Conservation (phyloP, 2,113 vertebrate genomes). For the Arenaria interpres region DNA sequence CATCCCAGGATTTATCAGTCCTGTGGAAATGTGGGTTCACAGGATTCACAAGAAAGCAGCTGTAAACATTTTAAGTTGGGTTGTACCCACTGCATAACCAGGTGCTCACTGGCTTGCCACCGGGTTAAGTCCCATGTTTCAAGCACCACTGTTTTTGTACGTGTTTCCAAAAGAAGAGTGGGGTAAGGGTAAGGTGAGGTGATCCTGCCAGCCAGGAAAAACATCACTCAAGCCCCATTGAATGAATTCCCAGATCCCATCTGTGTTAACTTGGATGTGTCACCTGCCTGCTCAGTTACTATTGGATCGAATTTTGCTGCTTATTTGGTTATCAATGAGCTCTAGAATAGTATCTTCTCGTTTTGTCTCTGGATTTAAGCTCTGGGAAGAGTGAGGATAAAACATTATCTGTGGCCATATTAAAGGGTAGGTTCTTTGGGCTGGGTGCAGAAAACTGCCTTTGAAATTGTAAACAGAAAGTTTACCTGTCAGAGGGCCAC, state of each 20-base stretch:
- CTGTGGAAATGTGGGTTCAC: background rate
- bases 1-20: background rate
- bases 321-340: background rate
- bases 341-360: background rate
- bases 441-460: background rate
- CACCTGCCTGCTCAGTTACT: background rate
- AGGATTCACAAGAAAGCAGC: background rate
- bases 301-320: background rate
- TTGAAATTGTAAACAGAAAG: background rate
- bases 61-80: background rate
- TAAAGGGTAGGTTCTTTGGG: background rate
- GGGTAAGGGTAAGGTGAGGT: background rate
- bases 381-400: background rate
- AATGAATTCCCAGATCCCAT: background rate
- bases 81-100: rapidly evolving
- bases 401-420: rapidly evolving
- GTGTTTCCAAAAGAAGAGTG: background rate
- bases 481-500: background rate
- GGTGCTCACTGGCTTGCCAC: rapidly evolving
- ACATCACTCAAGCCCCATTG: background rate
- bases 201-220: background rate
- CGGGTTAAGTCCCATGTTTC: background rate
- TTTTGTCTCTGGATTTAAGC: background rate
- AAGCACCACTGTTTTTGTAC: background rate
- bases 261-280: background rate